These are phyloP conservation scores for Mellilla xanthometata DNA, from an alignment of 2,888 invertebrate genomes.

Conservation along the genomic window DNA sequence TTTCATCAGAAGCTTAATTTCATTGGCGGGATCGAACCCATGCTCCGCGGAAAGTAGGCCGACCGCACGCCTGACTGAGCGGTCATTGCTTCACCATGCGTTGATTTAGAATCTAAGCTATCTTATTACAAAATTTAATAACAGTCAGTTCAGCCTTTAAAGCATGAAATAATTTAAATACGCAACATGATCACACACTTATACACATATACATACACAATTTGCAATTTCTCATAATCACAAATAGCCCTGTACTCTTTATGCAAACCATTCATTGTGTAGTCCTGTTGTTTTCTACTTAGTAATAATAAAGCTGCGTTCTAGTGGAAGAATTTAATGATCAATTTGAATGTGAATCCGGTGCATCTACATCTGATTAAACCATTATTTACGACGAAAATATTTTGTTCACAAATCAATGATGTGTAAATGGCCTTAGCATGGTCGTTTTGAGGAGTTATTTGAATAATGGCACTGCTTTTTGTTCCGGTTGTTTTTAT, in stretches of 20 bases:
- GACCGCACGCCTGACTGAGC: no score
- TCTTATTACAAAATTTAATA: no score
- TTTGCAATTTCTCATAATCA: no score
- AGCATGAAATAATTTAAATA: no score
- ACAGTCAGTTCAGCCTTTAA: no score
- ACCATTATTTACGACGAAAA: conserved; percentile 27
- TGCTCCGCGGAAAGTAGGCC: no score
- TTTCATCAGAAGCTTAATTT: no score
- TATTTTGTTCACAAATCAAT: conserved; percentile 27
- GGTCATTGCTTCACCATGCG: no score
- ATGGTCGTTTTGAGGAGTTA: conserved; percentile 7
- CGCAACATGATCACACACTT: no score
- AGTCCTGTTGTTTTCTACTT: conserved; percentile 12
- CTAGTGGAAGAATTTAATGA: conserved; percentile 35
- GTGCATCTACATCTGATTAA: conserved; percentile 28
- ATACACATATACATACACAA: no score
- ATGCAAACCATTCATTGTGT: conserved; percentile 17
- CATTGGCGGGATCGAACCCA: no score
- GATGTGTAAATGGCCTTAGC: conserved; percentile 22
- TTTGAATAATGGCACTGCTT: conserved; percentile 16
- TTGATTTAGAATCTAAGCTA: no score
- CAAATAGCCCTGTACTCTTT: conserved; percentile 2
- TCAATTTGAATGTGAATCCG: conserved; percentile 27
- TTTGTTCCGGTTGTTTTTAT: conserved; percentile 10
- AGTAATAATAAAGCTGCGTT: conserved; percentile 16